Conservation (phyloP, 2,888 invertebrate species). For the Chloroclystis v-ata region DNA sequence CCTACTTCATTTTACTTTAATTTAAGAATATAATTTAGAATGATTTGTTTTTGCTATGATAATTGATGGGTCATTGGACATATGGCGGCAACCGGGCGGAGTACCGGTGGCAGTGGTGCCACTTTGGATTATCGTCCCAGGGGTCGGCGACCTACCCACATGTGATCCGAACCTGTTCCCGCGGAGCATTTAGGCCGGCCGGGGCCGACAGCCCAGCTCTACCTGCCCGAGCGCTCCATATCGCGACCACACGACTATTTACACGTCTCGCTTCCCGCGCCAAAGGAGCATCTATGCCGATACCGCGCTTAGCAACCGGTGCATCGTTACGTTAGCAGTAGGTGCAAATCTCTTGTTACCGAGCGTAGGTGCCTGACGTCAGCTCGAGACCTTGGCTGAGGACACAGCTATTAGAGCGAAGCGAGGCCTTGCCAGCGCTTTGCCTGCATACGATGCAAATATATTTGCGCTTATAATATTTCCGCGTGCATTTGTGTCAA, state of each 20-base stretch:
- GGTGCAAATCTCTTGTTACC: slow-evolving; percentile 60
- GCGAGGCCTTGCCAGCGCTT: slow-evolving; percentile 63
- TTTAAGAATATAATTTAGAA: no score
- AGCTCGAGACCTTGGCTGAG: slow-evolving; percentile 67
- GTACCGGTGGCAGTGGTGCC: slow-evolving; percentile 39
- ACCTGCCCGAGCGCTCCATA: slow-evolving; percentile 36
- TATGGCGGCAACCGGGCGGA: slow-evolving; percentile 16
- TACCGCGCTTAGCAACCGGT: slow-evolving; percentile 33
- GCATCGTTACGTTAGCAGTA: slow-evolving; percentile 35
- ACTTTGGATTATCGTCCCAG: slow-evolving; percentile 55
- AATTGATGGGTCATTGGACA: slow-evolving; percentile 16
- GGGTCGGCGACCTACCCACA: slow-evolving; percentile 67
- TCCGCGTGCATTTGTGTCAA: slow-evolving; percentile 16
- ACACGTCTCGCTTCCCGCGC: slow-evolving; percentile 10
- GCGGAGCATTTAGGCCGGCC: slow-evolving; percentile 56
- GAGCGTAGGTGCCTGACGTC: slow-evolving; percentile 64
- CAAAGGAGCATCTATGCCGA: slow-evolving; percentile 13
- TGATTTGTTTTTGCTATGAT: slow-evolving; percentile 18
- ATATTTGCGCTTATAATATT: slow-evolving; percentile 18
- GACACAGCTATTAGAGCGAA: slow-evolving; percentile 69
- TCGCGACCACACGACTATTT: slow-evolving; percentile 21
- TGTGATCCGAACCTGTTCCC: slow-evolving; percentile 72
- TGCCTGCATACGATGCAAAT: slow-evolving; percentile 58
- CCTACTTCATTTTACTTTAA: no score
- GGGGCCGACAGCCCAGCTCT: slow-evolving; percentile 39